Percentiles rank a stretch among this genome's conserved stretches.
These are phyloP conservation scores for Orchesella flavescens DNA, from an alignment of 2,888 invertebrate species.

Conservation along the genomic window DNA sequence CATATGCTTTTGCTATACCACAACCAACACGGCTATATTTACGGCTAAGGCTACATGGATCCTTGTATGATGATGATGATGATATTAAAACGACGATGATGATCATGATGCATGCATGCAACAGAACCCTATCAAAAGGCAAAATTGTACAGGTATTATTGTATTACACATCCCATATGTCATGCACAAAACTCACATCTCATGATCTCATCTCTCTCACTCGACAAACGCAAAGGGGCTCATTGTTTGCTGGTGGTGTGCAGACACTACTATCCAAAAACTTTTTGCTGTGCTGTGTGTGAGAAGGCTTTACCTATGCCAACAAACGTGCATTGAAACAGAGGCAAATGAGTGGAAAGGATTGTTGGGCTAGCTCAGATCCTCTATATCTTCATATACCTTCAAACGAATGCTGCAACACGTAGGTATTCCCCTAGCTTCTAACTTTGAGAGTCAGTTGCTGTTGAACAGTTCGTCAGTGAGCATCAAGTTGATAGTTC, in stretches of 20 bases:
- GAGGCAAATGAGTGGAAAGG: slow-evolving; percentile 50
- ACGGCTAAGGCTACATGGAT: background rate
- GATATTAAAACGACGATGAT: background rate
- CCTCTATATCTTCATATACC: background rate
- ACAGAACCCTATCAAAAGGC: background rate
- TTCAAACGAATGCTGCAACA: background rate
- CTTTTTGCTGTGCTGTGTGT: background rate
- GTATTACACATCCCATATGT: slow-evolving; percentile 49
- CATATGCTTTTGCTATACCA: background rate
- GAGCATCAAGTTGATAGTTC: slow-evolving; percentile 32
- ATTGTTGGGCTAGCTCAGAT: slow-evolving; percentile 39
- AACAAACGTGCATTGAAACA: background rate
- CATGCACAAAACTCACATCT: slow-evolving; percentile 29
- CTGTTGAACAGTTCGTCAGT: slow-evolving; percentile 45
- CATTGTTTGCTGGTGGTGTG: background rate
- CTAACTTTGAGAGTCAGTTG: slow-evolving; percentile 54
- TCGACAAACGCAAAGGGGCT: background rate
- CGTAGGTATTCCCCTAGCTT: slow-evolving; percentile 34
- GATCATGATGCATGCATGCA: background rate
- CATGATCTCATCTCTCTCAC: slow-evolving; percentile 45
- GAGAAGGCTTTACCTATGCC: background rate
- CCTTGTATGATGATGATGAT: background rate
- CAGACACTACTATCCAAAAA: slow-evolving; percentile 15
- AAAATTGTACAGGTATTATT: slow-evolving; percentile 28
- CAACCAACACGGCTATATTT: background rate